Percentiles rank a stretch among this genome's conserved stretches.
Evolutionary conservation across 2,797 vertebrate species (phyloP).

Genomic region (Enteromius fasciolatus): DNA sequence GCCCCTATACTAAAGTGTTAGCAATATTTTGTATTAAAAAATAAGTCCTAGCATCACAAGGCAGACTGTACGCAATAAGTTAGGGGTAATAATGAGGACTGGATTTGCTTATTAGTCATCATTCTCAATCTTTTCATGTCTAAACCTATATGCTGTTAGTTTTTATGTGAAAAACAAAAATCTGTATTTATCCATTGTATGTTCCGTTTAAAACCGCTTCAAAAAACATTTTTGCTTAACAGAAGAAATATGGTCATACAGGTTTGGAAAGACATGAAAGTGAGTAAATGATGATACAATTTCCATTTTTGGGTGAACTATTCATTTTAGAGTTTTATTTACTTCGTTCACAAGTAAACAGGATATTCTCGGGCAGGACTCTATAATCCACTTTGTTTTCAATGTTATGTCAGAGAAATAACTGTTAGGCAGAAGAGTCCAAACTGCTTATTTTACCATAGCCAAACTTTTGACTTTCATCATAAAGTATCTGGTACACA

Average conservation of each 20-base stretch:
- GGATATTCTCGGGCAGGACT: constrained; percentile 24
- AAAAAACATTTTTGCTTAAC: background rate
- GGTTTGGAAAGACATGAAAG: background rate
- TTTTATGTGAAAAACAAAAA: background rate
- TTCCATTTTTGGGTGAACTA: constrained; percentile 32
- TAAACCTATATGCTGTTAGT: background rate
- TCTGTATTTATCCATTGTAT: background rate
- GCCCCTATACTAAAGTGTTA: background rate
- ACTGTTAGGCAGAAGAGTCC: background rate
- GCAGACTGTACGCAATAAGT: background rate
- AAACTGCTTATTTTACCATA: background rate
- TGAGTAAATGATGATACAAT: constrained; percentile 1
- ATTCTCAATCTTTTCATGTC: background rate
- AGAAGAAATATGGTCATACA: background rate
- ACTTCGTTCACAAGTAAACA: constrained; percentile 20
- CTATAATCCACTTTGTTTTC: constrained; percentile 10
- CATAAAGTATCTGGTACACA: background rate
- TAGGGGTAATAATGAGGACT: background rate
- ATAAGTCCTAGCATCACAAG: background rate
- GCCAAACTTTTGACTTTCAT: background rate
- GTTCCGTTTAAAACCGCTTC: background rate
- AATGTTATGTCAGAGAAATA: constrained; percentile 17
- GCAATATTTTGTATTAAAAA: background rate
- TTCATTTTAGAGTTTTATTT: constrained; percentile 2
- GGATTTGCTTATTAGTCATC: background rate